Evolutionary conservation across 2,888 invertebrate genomes (phyloP), one percentile per base, ranked within the genome.

Genomic region (Hirudinaria manillensis): DNA sequence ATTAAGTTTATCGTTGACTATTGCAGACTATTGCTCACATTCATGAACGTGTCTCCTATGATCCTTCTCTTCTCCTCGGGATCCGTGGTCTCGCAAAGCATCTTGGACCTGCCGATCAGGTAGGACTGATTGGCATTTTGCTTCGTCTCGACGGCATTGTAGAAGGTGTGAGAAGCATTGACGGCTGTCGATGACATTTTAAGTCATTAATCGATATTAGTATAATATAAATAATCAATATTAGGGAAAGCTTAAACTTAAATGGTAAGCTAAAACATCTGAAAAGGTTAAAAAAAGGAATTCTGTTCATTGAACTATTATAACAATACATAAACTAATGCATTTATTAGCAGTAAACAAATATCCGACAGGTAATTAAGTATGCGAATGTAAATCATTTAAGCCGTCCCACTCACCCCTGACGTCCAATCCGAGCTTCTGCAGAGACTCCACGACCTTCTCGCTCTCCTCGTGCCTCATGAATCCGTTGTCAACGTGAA

Each of bases 401-500:
- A 13, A 38, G 3, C 3, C 16, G 4, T 7, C 29, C 24, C 24
- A 6, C 77, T 32, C 24, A 77, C 77, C 70, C 34, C 90, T 91
- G 77, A 93, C 87, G 82, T 91, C 90, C 38, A 94, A 89, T 45
- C 94, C 94, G 77, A 94, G 88, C 78, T 91, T 91, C 72, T 90
- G 89, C 70, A 95, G 88, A 77, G 92, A 92, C 82, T 91, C 89
- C 83, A 91, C 92, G 16, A 98, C 97, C 81, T 91, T 90, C 72
- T 90, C 89, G 82, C 94, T 94, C 86, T 99, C 99, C 81, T 93
- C 90, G 86, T 94, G 94, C 79, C 98, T 89, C 96, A 99, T 96
- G 85, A 98, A 99, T 74, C 99, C 99, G 85, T 99, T 98, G 86
- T 99, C 97, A 81, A 99, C 93, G 87, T 99, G 98, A 79, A 98